These are phyloP conservation scores for human (Homo sapiens) DNA, from an alignment of 2,113 vertebrate genomes.

Conservation along the genomic window GRCh38 chr5:109175501-109176000, in stretches of 20 bases:
- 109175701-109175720: background rate
- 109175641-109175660: background rate
- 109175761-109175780: background rate
- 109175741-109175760: background rate
- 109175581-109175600: background rate
- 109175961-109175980: too few species aligned
- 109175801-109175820: background rate
- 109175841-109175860: too few species aligned
- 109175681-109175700: background rate
- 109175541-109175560: background rate
- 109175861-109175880: too few species aligned
- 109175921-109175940: too few species aligned
- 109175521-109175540: background rate
- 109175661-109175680: background rate
- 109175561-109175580: background rate
- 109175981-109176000: background rate
- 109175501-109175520: background rate
- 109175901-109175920: too few species aligned
- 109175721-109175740: background rate
- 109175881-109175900: too few species aligned
- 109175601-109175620: background rate
- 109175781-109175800: background rate
- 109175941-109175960: too few species aligned
- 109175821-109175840: background rate
- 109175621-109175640: background rate